Evolutionary conservation across 2,888 invertebrate genomes (phyloP), one percentile per base, ranked within the genome.

Genomic region (Monopis laevigella): DNA sequence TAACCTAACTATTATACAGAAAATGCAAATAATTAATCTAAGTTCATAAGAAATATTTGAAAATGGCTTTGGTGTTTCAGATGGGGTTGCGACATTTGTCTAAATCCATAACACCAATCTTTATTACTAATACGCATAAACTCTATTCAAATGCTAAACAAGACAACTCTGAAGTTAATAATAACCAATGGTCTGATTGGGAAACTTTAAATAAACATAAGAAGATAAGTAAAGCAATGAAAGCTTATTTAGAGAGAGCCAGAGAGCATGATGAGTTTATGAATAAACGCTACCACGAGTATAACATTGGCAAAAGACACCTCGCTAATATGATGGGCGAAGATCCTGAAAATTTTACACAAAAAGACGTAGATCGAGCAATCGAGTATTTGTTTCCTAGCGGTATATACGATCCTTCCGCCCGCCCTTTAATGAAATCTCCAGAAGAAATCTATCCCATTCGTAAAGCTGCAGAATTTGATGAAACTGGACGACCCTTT

Each of bases 271-370:
- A 94, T 58, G 85, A 87, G 46, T 93, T 96, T 58, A 92, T 97
- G 86, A 84, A 87, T 55, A 84, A 85, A 47, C 88, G 95, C 67
- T 82, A 84, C 39, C 66, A 84, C 8, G 93, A 96, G 56, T 99
- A 87, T 66, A 88, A 93, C 64, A 88, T 96, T 56, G 99, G 99
- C 11, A 94, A 92, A 65, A 83, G 97, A 21, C 97, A 99, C 80
- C 84, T 99, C 47, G 98, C 99, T 0, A 98, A 97, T 65, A 99
- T 99, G 88, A 99, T 99, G 98, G 98, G 98, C 1, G 88, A 89
- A 66, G 91, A 98, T 80, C 89, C 92, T 0, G 92, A 95, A 56
- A 87, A 85, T 1, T 93, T 98, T 61, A 90, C 91, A 0, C 93
- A 97, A 61, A 84, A 87, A 41, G 93, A 96, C 62, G 84, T 98